Base-by-base conservation (phyloP, 2,888 invertebrate species). In the Zygothrica quintamaculata region DNA sequence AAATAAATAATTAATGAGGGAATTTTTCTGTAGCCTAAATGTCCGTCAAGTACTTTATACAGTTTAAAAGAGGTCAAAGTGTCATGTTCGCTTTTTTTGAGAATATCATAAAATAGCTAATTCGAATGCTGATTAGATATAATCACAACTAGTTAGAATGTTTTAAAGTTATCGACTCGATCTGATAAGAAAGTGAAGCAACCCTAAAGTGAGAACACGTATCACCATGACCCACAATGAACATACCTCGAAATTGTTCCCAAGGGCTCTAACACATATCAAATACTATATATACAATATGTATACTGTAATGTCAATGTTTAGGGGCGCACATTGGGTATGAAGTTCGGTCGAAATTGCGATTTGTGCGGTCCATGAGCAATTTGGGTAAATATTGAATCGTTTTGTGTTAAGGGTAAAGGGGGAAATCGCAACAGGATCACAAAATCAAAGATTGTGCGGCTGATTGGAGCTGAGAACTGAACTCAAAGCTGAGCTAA, bases 371-470 rank as follows among this genome's bases (percentile, higher is more conserved):
- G 53, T 62, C 51, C 56, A 56, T 61, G 59, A 67, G 87, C 87
- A 67, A 77, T 84, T 84, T 84, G 88, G 72, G 86, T 86, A 84
- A 84, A 84, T 84, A 84, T 84, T 84, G 84, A 87, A 84, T 65
- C 82, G 72, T 81, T 84, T 68, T 39, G 55, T 12, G 50, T 25
- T 29, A n/a, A n/a, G n/a, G 42, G 25, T 56, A 25, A 26, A 13
- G 48, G 42, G 22, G 18, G 36, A 16, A 39, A 46, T 31, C 29
- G 33, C 42, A 55, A 43, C 43, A 39, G 50, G 53, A 48, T 39
- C 55, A 47, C 25, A 53, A 60, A 77, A 78, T 84, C 81, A 84
- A 75, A 77, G 82, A 85, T 84, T 84, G 85, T 77, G 82, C 69
- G 78, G 71, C 77, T 74, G 87, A 84, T 82, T 75, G 80, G 65